These are phyloP conservation scores for Oceanodroma leucorhoa DNA, from an alignment of 2,797 vertebrate species.

Conservation along the genomic window DNA sequence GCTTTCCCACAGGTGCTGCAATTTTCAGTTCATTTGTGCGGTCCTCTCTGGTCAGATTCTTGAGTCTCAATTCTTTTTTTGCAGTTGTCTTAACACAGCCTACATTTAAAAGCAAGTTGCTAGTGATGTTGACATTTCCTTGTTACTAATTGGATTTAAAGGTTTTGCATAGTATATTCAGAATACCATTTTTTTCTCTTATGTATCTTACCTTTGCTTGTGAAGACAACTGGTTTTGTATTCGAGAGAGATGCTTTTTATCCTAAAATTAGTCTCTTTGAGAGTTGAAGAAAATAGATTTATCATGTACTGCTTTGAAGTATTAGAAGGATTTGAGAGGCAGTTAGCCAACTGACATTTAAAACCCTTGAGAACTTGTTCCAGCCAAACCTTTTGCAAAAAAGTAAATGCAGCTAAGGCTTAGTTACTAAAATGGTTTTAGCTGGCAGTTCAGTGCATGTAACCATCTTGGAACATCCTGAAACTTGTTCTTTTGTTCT, in stretches of 20 bases:
- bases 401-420: not conserved
- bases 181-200: not conserved
- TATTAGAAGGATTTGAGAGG: not conserved
- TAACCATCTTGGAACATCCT: conserved; percentile 1
- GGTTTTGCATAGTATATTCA: not conserved
- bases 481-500: not conserved
- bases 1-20: not conserved
- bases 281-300: conserved; percentile 3
- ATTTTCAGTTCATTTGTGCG: not conserved
- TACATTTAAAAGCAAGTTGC: not conserved
- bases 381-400: conserved; percentile 8
- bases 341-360: conserved; percentile 29
- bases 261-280: not conserved
- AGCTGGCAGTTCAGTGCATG: not conserved
- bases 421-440: not conserved
- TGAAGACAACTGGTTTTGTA: not conserved
- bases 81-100: not conserved
- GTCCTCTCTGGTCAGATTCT: not conserved
- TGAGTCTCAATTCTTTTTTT: not conserved
- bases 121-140: not conserved
- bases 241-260: not conserved
- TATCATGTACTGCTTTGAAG: not conserved
- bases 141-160: conserved; percentile 10
- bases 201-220: not conserved
- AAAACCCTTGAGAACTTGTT: conserved; percentile 23